Conservation (phyloP, 2,888 invertebrate genomes). For the Conomelus anceps region DNA sequence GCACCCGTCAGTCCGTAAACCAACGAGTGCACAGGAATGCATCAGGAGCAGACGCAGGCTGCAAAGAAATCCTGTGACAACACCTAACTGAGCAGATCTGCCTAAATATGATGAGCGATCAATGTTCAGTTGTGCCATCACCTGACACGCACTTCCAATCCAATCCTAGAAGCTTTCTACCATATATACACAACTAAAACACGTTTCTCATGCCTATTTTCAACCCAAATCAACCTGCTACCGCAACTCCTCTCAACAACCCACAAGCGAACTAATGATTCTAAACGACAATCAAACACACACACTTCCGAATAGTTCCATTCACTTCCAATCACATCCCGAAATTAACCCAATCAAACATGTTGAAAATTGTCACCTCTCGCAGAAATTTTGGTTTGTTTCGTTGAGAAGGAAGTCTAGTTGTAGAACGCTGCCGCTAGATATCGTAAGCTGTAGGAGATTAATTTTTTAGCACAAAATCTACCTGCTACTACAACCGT, state of each 20-base stretch:
- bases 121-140: conserved; percentile 14
- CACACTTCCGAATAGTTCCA: neutral
- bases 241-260: neutral
- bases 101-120: conserved; percentile 38
- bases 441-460: too few species aligned
- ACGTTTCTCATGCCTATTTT: neutral
- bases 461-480: too few species aligned
- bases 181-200: neutral
- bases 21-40: conserved; percentile 43
- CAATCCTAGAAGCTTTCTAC: neutral
- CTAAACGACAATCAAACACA: neutral
- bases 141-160: conserved; percentile 10
- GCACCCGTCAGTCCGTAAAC: conserved; percentile 27
- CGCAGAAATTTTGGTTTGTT: too few species aligned
- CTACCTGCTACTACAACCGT: too few species aligned
- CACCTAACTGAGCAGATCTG: conserved; percentile 59
- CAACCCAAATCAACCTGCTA: neutral
- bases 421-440: too few species aligned
- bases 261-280: neutral
- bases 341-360: too few species aligned
- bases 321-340: too few species aligned
- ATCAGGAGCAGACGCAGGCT: conserved; percentile 52
- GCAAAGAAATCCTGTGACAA: conserved; percentile 56
- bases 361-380: too few species aligned
- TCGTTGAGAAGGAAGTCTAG: too few species aligned